Conservation (phyloP, 2,888 invertebrate species). For the Metacarcinus magister region DNA sequence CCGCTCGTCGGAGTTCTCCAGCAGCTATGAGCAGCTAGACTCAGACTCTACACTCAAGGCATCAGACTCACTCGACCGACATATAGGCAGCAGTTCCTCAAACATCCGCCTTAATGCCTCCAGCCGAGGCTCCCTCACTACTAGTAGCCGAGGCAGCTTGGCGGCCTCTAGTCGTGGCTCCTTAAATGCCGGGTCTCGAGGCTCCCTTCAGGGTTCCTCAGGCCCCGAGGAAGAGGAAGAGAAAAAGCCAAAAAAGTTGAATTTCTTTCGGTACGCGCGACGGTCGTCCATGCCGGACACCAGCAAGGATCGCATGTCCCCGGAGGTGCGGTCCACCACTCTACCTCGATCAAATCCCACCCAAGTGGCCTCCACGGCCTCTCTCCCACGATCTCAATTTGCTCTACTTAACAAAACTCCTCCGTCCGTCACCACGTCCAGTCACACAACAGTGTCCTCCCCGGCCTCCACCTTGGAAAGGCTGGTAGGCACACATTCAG, state of each 20-base stretch:
- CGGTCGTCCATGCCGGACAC: conserved; percentile 82
- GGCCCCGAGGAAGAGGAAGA: conserved; percentile 82
- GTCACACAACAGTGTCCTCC: conserved; percentile 70
- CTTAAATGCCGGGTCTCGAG: conserved; percentile 81
- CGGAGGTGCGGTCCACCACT: conserved; percentile 82
- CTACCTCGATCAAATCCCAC: conserved; percentile 82
- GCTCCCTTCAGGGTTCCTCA: conserved; percentile 81
- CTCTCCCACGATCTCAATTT: conserved; percentile 81
- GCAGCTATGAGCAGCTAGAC: conserved; percentile 82
- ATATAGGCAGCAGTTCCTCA: conserved; percentile 82
- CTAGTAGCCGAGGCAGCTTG: conserved; percentile 81
- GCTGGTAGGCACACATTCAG: conserved; percentile 50
- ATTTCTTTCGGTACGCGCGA: conserved; percentile 81
- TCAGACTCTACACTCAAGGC: conserved; percentile 82
- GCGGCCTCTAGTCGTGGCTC: conserved; percentile 82
- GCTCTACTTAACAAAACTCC: conserved; percentile 74
- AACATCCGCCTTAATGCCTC: conserved; percentile 81
- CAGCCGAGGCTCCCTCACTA: conserved; percentile 81
- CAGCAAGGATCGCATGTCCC: conserved; percentile 79
- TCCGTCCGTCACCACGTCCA: conserved; percentile 72
- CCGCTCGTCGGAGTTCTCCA: conserved; percentile 81
- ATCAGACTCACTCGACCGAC: conserved; percentile 82
- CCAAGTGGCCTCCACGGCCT: conserved; percentile 81
- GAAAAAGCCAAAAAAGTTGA: conserved; percentile 80
- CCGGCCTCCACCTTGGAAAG: conserved; percentile 73